Conservation (phyloP, 2,797 vertebrate genomes). For the Intellagama lesueurii region DNA sequence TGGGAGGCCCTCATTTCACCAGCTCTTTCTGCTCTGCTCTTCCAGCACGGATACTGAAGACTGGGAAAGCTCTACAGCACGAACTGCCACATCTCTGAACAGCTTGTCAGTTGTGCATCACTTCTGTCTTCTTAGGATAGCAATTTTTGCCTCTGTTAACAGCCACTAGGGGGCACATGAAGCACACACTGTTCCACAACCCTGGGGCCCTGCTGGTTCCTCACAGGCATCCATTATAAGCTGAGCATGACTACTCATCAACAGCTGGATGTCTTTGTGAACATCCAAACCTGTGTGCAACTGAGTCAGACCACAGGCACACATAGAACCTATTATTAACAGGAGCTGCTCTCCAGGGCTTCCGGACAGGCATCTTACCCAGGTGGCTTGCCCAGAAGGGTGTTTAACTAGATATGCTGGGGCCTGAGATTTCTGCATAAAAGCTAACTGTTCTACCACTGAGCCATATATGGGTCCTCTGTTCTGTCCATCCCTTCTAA, state of each 20-base stretch:
- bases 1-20: neutral
- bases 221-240: neutral
- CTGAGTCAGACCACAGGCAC: neutral
- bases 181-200: neutral
- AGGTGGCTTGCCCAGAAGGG: neutral
- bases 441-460: neutral
- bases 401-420: neutral
- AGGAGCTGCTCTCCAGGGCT: neutral
- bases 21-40: neutral
- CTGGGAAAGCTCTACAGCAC: neutral
- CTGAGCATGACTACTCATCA: constrained; percentile 13
- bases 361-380: neutral
- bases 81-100: neutral
- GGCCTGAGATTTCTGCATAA: neutral
- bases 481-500: neutral
- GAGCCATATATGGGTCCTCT: neutral
- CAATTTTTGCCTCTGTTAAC: neutral
- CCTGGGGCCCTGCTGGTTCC: neutral
- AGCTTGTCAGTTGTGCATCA: neutral
- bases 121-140: neutral
- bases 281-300: neutral
- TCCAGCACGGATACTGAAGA: neutral
- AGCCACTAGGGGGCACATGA: constrained; percentile 78
- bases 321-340: neutral
- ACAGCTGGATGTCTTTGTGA: constrained; percentile 35